These are phyloP conservation scores for Alces alces DNA, from an alignment of 2,113 vertebrate species.

Conservation along the genomic window DNA sequence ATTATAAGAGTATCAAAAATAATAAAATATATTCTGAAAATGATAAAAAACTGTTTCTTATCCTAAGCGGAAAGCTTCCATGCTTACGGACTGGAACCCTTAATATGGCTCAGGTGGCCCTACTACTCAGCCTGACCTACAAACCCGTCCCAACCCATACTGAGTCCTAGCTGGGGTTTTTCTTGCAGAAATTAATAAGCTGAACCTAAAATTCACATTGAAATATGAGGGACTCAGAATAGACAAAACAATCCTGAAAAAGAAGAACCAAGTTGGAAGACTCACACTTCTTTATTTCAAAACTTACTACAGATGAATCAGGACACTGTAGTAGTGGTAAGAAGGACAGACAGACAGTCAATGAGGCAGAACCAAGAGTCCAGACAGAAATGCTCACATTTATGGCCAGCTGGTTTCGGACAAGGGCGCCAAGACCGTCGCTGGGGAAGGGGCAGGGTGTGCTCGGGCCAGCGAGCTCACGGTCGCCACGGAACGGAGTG, in stretches of 20 bases:
- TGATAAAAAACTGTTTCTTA: not conserved
- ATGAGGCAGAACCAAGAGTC: not conserved
- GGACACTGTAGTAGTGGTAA: too few relatives aligned
- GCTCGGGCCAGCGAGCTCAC: rapidly evolving
- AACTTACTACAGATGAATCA: not conserved
- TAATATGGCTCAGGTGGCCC: rapidly evolving
- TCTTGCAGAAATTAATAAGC: not conserved
- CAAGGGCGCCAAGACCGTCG: rapidly evolving
- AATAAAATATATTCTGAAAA: not conserved
- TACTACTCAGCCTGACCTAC: not conserved
- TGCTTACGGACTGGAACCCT: not conserved
- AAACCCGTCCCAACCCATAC: rapidly evolving
- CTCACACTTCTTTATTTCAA: not conserved
- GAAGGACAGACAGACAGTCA: not conserved
- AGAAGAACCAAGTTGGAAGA: not conserved
- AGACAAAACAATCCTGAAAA: not conserved
- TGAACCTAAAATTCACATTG: not conserved
- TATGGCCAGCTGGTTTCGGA: rapidly evolving
- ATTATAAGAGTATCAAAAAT: not conserved
- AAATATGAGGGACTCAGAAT: not conserved
- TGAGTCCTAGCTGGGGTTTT: not conserved
- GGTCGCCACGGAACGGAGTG: rapidly evolving
- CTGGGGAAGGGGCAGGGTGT: not conserved
- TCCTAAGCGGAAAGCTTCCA: not conserved
- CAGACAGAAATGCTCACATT: not conserved